A percentile compares a stretch with the other conserved stretches of the same genome.
phyloP scores from a whole-genome alignment of 92 coral and sea anemone species.

The Blastomussa wellsi region DNA sequence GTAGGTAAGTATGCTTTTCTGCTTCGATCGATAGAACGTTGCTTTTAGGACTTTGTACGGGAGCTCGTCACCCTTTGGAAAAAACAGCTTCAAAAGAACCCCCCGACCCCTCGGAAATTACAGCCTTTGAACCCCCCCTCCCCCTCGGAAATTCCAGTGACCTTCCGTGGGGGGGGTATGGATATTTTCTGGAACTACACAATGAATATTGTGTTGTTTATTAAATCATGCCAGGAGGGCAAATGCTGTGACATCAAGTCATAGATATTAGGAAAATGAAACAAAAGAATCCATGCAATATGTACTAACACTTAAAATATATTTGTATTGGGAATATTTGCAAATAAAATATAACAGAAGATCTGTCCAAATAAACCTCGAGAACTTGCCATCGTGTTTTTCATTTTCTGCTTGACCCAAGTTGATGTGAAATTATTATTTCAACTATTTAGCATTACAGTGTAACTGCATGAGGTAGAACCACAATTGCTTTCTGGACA shows the following conservation, averaged over 20 bases:
- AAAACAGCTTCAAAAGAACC: too few relatives aligned
- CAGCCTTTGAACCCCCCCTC: too few relatives aligned
- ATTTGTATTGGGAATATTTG: neutral
- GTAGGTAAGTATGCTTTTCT: too few relatives aligned
- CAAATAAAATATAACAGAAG: neutral
- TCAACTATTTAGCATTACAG: neutral
- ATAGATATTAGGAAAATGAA: neutral
- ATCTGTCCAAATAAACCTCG: neutral
- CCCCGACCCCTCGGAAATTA: too few relatives aligned
- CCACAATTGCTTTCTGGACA: neutral
- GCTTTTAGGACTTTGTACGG: too few relatives aligned
- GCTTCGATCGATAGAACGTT: too few relatives aligned
- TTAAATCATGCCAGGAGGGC: neutral
- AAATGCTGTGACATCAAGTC: neutral
- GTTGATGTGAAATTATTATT: neutral
- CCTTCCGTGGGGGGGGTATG: too few relatives aligned
- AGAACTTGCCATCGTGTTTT: too few relatives aligned
- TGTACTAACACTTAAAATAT: neutral
- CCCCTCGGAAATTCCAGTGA: too few relatives aligned
- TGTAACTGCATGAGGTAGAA: neutral
- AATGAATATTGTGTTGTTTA: neutral
- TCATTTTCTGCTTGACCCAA: too few relatives aligned
- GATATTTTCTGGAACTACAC: too few relatives aligned
- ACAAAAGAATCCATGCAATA: neutral
- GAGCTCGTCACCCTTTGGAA: too few relatives aligned